These are phyloP conservation scores for Marasmarcha lunaedactyla DNA, from an alignment of 2,888 invertebrate genomes.

Conservation along the genomic window DNA sequence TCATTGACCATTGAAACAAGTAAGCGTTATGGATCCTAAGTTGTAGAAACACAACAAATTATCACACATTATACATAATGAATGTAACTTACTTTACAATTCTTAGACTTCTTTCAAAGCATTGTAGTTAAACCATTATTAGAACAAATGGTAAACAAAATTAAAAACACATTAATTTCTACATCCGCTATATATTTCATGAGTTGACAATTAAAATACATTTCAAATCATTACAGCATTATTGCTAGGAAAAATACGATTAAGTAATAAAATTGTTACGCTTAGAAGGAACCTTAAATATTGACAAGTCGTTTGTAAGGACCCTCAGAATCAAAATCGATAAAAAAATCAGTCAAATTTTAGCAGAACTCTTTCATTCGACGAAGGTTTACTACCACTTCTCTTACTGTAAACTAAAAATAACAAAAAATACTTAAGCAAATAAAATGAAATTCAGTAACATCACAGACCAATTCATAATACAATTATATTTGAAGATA, in stretches of 20 bases:
- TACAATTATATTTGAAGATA: slow-evolving; percentile 6
- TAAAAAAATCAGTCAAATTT: slow-evolving; percentile 1
- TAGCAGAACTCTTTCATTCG: slow-evolving; percentile 1
- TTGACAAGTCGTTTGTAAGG: not conserved
- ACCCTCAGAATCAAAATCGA: slow-evolving; percentile 1
- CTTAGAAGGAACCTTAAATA: not conserved
- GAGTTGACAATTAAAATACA: slow-evolving; percentile 56
- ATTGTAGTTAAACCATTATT: too few species aligned
- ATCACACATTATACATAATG: too few species aligned
- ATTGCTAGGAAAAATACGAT: slow-evolving; percentile 40
- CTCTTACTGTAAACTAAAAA: not conserved
- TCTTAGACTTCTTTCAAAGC: too few species aligned
- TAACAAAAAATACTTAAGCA: not conserved
- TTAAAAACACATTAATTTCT: slow-evolving; percentile 52
- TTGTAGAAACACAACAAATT: too few species aligned
- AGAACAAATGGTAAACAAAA: too few species aligned
- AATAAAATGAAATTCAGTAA: not conserved
- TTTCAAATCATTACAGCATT: slow-evolving; percentile 34
- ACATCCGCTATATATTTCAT: slow-evolving; percentile 65
- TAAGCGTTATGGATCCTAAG: too few species aligned
- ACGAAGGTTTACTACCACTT: not conserved
- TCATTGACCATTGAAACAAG: too few species aligned
- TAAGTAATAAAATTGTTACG: slow-evolving; percentile 8
- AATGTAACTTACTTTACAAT: too few species aligned
- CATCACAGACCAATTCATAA: slow-evolving; percentile 11